Conservation (phyloP, 2,797 vertebrate species). For the Hylomyscus alleni region DNA sequence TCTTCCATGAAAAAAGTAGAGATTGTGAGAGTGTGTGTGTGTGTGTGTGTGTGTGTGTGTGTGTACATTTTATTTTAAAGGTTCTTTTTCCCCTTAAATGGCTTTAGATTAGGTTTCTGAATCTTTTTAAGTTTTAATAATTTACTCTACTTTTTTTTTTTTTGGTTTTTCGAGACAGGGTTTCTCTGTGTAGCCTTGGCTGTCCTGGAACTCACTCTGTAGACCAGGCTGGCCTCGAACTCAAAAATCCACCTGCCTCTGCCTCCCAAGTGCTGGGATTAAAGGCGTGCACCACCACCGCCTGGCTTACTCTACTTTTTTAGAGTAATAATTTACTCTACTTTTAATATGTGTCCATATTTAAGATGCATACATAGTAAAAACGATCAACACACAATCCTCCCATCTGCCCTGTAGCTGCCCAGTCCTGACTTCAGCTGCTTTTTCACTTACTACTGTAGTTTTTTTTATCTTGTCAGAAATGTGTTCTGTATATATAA, state of each 20-base stretch:
- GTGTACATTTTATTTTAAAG: constrained; percentile 14
- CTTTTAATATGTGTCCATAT: constrained; percentile 34
- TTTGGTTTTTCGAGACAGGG: too few species aligned
- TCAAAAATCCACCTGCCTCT: too few species aligned
- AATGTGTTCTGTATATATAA: background rate
- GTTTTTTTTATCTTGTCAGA: constrained; percentile 25
- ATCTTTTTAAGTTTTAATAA: constrained; percentile 50
- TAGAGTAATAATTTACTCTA: constrained; percentile 16
- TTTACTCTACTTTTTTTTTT: constrained; percentile 29
- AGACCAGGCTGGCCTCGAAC: too few species aligned
- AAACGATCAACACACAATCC: background rate
- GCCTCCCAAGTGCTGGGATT: too few species aligned
- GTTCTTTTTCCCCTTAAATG: constrained; percentile 1
- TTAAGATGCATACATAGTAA: background rate
- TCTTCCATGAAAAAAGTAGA: too few species aligned
- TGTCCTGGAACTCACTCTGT: too few species aligned
- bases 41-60: background rate
- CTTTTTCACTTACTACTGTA: background rate
- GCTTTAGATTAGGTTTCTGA: constrained; percentile 6
- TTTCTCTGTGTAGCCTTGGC: too few species aligned
- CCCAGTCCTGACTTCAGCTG: background rate
- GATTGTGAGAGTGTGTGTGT: too few species aligned
- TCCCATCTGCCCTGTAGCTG: background rate
- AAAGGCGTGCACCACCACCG: too few species aligned
- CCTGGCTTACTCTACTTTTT: constrained; percentile 33